A percentile compares a stretch with the other conserved stretches of the same genome.
phyloP scores from a whole-genome alignment of 2,113 vertebrate genomes.

The Ammodytes marinus region DNA sequence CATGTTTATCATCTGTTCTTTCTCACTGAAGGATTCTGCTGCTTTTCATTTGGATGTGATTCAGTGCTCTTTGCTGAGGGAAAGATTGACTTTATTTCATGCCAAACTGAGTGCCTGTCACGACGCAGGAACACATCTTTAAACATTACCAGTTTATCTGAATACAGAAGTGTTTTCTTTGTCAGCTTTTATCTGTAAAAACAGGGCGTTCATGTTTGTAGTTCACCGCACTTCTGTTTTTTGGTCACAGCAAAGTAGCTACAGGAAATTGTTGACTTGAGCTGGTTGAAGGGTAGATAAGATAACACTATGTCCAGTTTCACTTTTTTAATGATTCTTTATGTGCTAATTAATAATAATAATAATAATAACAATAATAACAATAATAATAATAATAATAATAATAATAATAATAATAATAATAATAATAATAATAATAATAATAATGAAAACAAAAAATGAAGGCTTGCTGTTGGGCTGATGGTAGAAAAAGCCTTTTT shows the following conservation, averaged over 20 bases:
- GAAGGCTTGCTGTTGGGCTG: constrained; percentile 4
- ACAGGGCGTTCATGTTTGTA: not conserved
- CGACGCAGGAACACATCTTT: not conserved
- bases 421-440: not conserved
- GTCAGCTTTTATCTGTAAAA: not conserved
- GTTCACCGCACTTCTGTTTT: not conserved
- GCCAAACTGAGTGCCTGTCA: not conserved
- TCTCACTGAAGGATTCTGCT: constrained; percentile 11
- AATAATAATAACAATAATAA: no score
- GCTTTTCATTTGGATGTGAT: not conserved
- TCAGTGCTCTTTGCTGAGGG: not conserved
- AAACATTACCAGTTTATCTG: not conserved
- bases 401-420: not conserved
- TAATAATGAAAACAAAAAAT: constrained; percentile 8
- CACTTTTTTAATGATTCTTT: not conserved
- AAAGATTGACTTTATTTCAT: not conserved
- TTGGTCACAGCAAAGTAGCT: not conserved
- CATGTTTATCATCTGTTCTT: constrained; percentile 1
- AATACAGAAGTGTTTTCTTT: constrained; percentile 4
- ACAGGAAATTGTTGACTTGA: not conserved
- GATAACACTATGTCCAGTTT: not conserved
- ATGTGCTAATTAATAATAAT: not conserved
- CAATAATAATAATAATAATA: not conserved
- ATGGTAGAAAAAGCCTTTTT: constrained; percentile 4
- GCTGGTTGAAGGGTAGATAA: not conserved